Conservation (phyloP, 1,140 invertebrate species). For the Sycophaga agraensis region DNA sequence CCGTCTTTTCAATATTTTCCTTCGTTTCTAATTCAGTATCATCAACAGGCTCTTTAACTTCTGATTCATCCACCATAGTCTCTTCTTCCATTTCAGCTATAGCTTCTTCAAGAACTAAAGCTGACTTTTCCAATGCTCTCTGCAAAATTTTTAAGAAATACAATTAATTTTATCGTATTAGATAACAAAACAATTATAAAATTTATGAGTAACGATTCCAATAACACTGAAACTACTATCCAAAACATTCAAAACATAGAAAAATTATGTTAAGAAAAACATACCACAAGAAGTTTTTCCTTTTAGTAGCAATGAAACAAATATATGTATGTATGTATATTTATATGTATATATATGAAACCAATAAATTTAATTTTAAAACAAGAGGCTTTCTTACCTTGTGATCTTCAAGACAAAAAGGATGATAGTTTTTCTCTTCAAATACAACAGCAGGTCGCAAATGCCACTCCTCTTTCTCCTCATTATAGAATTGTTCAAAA, state of each 20-base stretch:
- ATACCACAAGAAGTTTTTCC: conserved; percentile 26
- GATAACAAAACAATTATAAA: neutral
- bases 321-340: conserved; percentile 15
- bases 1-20: conserved; percentile 6
- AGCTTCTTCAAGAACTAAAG: conserved; percentile 35
- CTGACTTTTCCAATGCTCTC: conserved; percentile 36
- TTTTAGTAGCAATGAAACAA: conserved; percentile 19
- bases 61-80: conserved; percentile 32
- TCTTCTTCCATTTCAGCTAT: conserved; percentile 32
- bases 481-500: conserved; percentile 92
- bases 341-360: neutral
- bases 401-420: conserved; percentile 86
- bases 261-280: conserved; percentile 2
- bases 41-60: conserved; percentile 41
- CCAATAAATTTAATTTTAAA: too few species aligned
- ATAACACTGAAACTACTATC: neutral
- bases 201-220: neutral
- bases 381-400: too few species aligned
- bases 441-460: conserved; percentile 77
- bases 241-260: neutral
- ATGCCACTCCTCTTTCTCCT: conserved; percentile 96
- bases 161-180: neutral
- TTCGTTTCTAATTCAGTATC: conserved; percentile 41
- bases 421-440: conserved; percentile 84
- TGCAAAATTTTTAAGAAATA: conserved; percentile 23